Evolutionary conservation across 2,888 invertebrate species (phyloP), one percentile per base, ranked within the genome.

Genomic region (Mayetiola destructor): DNA sequence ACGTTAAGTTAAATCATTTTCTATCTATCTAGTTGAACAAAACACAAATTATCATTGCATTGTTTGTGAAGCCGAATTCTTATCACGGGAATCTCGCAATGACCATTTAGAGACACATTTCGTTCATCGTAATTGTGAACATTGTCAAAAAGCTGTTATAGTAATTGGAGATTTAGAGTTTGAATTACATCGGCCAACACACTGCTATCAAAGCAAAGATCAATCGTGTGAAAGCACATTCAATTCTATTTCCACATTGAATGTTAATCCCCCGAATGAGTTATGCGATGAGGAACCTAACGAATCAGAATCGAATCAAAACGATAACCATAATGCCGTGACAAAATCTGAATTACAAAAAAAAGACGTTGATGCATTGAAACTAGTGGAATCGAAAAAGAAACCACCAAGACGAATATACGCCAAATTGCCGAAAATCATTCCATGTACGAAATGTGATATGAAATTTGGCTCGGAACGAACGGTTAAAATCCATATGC

Each of bases 61-160:
- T 10, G 27, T 48, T 14, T 53, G 53, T 29, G 30, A 53, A 12
- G 20, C 6, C 12, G 29, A 30, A 30, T 53, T 53, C 18, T 12
- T 32, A 9, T 9, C 53, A 18, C 16, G 32, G 30, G 18, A 3
- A 4, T 29, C 29, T 18, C 53, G 53, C 10, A 53, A 53, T 12
- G 53, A 53, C 18, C 53, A 53, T 32, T 32, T 53, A 20, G 53
- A 53, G n/a, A 30, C 30, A 30, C 53, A 53, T 32, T 53, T 53
- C 8, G 12, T 32, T 3, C 53, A 30, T 20, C 18, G 30, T 2
- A 29, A 20, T 20, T 53, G 53, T 20, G 18, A 29, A 20, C 12
- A 29, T 32, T 53, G 53, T 53, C 16, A 27, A 12, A 4, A 20
- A 10, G 12, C 30, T 30, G 53, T 53, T 2, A 53, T 53, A 30